Base-by-base conservation (phyloP, 2,888 invertebrate species). In the Pyrochroa serraticornis region DNA sequence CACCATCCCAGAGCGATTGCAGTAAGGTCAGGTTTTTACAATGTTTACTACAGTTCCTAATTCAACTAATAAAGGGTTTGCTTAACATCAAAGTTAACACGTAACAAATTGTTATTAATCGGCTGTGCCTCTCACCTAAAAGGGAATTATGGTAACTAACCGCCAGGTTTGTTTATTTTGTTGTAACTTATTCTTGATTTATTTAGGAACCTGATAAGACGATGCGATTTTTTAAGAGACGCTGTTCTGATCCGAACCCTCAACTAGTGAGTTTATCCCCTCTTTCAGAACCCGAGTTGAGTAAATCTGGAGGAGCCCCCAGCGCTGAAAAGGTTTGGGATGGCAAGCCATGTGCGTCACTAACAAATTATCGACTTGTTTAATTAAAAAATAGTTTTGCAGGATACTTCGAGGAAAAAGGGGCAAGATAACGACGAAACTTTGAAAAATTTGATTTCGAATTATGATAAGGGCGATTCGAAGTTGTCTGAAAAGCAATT, bases 181-280 rank as follows among this genome's bases (percentile, higher is more conserved):
- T 22, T 22, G n/a, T n/a, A n/a, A 22, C 22, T 22, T 3, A 22
- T 22, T 22, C 22, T 22, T 22, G 22, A 22, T 22, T 22, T 5
- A 5, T 22, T 22, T 22, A 22, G 22, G 22, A 22, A 22, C 22
- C 22, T 5, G 22, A 22, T 22, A 5, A 22, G 22, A 22, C 3
- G 22, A 22, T 83, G 83, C 77, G 83, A 67, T 75, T 84, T 56
- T 84, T 84, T 72, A 83, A 82, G 75, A 77, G 84, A 72, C 77
- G 82, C 59, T 78, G 80, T 63, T 82, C 82, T 57, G 83, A 84
- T 71, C 82, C 83, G 54, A 83, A 84, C 69, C 85, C 85, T 13
- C 84, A 85, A 73, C 75, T 85, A 63, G 84, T 85, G 46, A 81
- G 81, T 68, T 71, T 82, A 52, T 80, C 81, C 32, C 82, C 82